Percentiles rank a stretch among this genome's conserved stretches.
Conservation (phyloP, 2,113 vertebrate genomes). For the Rattus norvegicus region DNA sequence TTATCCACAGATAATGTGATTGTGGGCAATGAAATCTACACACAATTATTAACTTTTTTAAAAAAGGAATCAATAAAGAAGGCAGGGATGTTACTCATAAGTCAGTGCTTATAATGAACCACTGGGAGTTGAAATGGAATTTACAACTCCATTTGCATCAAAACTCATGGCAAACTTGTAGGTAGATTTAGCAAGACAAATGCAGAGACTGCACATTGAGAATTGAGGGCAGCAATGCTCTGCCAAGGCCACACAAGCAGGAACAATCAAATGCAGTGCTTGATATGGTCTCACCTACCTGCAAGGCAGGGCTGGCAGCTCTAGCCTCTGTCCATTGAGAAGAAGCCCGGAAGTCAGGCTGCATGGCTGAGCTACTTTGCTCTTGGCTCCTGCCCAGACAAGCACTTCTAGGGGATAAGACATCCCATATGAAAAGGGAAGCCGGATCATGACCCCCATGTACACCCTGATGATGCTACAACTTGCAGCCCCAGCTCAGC, state of each 20-base stretch:
- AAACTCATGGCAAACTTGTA: not conserved
- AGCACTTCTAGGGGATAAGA: constrained; percentile 77
- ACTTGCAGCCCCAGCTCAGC: not conserved
- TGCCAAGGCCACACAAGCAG: not conserved
- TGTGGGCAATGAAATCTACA: not conserved
- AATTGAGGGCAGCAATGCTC: not conserved
- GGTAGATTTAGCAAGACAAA: not conserved
- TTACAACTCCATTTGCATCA: not conserved
- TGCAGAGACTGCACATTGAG: not conserved
- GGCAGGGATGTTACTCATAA: not conserved
- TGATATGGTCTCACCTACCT: constrained; percentile 82
- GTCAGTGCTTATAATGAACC: not conserved
- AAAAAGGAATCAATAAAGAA: not conserved
- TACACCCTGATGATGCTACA: not conserved
- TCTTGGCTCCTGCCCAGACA: constrained; percentile 86
- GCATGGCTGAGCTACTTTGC: constrained; percentile 79
- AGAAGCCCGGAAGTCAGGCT: constrained; percentile 83
- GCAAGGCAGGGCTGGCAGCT: constrained; percentile 87
- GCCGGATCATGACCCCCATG: too few species aligned
- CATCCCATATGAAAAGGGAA: not conserved
- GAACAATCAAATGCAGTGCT: not conserved
- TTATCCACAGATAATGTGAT: not conserved
- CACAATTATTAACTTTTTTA: not conserved
- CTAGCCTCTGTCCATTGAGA: constrained; percentile 79
- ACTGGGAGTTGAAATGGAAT: not conserved